Evolutionary conservation across 1,140 invertebrate species (phyloP).

Genomic region (Stegodyphus dumicola): DNA sequence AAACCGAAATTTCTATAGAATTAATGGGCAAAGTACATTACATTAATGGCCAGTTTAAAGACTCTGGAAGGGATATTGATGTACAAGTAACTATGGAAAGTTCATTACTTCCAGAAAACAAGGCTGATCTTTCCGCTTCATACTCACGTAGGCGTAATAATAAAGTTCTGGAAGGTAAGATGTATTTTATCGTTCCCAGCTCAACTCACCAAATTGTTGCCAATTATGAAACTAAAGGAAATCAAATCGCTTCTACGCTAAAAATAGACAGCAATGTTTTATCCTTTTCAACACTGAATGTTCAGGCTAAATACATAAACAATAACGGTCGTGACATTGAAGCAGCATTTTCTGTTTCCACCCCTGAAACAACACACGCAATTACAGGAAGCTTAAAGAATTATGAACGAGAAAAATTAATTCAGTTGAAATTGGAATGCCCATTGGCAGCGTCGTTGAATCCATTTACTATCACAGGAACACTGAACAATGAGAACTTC

Average conservation of each 20-base stretch:
- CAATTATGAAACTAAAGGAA: slow-evolving; percentile 41
- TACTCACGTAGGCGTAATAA: slow-evolving; percentile 19
- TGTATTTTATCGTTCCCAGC: slow-evolving; percentile 11
- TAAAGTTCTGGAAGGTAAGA: slow-evolving; percentile 1
- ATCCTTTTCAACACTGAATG: slow-evolving; percentile 19
- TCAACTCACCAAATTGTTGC: neutral
- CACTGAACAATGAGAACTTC: slow-evolving; percentile 26
- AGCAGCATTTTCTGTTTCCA: slow-evolving; percentile 23
- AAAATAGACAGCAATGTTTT: slow-evolving; percentile 34
- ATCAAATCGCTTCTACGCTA: slow-evolving; percentile 1
- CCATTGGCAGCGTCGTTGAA: slow-evolving; percentile 20
- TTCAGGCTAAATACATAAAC: slow-evolving; percentile 52
- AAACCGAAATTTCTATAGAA: slow-evolving; percentile 11
- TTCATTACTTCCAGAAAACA: slow-evolving; percentile 7
- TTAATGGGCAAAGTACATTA: slow-evolving; percentile 27
- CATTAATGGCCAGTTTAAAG: slow-evolving; percentile 22
- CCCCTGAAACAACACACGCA: slow-evolving; percentile 17
- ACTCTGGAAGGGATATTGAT: neutral
- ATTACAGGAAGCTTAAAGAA: slow-evolving; percentile 35
- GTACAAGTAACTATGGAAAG: slow-evolving; percentile 6
- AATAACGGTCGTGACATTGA: slow-evolving; percentile 61
- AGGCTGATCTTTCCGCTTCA: neutral
- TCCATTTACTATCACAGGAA: slow-evolving; percentile 36
- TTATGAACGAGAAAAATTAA: slow-evolving; percentile 44
- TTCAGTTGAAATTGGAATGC: slow-evolving; percentile 30